Evolutionary conservation across 2,888 invertebrate species (phyloP).

Genomic region (Shargacucullia verbasci): DNA sequence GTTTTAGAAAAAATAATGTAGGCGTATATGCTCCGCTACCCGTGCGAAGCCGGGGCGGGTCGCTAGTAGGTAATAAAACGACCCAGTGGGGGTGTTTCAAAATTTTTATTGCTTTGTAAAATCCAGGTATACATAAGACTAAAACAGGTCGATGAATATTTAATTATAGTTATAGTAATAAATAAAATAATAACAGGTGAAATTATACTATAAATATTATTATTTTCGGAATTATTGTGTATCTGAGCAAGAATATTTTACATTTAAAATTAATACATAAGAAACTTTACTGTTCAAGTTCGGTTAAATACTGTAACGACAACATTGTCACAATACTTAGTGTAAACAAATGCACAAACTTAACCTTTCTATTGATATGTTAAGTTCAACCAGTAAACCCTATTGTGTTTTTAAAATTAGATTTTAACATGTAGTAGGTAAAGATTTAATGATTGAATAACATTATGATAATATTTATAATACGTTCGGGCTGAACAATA

Average conservation of each 20-base stretch:
- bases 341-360: conserved; percentile 59
- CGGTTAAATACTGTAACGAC: conserved; percentile 58
- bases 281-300: conserved; percentile 28
- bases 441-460: conserved; percentile 42
- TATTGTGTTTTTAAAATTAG: conserved; percentile 44
- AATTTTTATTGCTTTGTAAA: too few species aligned
- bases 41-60: too few species aligned
- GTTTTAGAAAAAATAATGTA: too few species aligned
- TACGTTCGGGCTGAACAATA: conserved; percentile 11
- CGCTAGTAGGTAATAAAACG: too few species aligned
- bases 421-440: conserved; percentile 36
- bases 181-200: too few species aligned
- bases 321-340: conserved; percentile 34
- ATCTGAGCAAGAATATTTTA: neutral
- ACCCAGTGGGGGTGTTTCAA: too few species aligned
- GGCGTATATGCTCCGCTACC: too few species aligned
- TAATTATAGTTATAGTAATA: too few species aligned
- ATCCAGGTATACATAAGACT: too few species aligned
- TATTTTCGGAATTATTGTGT: too few species aligned
- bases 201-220: too few species aligned
- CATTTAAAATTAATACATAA: conserved; percentile 51
- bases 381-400: conserved; percentile 53
- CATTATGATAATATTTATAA: conserved; percentile 29
- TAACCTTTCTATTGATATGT: conserved; percentile 56
- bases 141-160: too few species aligned